Evolutionary conservation across 2,113 vertebrate species (phyloP).

Genomic region (Balaeniceps rex): DNA sequence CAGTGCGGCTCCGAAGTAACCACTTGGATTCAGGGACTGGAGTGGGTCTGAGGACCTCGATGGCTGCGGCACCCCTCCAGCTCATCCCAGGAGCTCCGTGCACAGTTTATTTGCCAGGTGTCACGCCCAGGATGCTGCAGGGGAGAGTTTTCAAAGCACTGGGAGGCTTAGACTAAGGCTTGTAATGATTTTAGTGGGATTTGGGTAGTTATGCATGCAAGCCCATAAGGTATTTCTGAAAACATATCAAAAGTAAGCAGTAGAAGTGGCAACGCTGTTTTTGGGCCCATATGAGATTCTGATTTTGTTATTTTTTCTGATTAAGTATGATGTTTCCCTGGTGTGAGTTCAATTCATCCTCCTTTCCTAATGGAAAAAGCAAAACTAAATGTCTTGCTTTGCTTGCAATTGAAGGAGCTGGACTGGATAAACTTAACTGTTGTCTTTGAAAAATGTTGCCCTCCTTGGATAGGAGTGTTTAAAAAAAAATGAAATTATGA

Average conservation of each 20-base stretch:
- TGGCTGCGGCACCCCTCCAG: not conserved
- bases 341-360: not conserved
- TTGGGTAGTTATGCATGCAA: not conserved
- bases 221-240: not conserved
- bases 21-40: fast-evolving
- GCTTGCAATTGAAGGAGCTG: not conserved
- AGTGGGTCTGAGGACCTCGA: fast-evolving
- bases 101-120: not conserved
- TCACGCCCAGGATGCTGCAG: fast-evolving
- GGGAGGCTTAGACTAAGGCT: not conserved
- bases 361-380: not conserved
- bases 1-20: fast-evolving
- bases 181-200: not conserved
- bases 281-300: not conserved
- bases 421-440: not conserved
- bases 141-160: not conserved
- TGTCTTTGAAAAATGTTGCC: not conserved
- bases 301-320: not conserved
- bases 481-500: not conserved
- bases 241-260: not conserved
- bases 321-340: not conserved
- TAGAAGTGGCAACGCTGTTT: not conserved
- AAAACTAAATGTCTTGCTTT: not conserved
- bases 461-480: not conserved
- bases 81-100: fast-evolving